phyloP scores from a whole-genome alignment of 2,797 vertebrate species.

The Phataginus tricuspis region DNA sequence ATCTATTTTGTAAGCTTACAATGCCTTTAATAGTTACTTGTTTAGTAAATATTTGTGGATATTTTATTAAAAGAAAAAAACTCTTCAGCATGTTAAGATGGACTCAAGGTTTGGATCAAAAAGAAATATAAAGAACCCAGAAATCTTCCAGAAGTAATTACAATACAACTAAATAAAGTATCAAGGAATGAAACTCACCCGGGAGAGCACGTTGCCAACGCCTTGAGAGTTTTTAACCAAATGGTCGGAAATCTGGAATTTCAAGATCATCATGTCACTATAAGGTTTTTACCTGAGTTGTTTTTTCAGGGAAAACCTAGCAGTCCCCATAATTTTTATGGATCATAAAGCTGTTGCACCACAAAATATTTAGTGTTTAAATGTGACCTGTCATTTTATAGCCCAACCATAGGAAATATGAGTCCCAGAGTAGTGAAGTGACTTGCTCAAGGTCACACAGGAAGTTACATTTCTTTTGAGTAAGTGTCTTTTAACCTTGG shows the following conservation, averaged over 20 bases:
- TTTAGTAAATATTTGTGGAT: neutral
- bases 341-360: neutral
- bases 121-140: neutral
- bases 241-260: constrained; percentile 79
- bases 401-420: neutral
- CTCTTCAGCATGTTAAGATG: neutral
- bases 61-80: neutral
- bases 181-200: constrained; percentile 63
- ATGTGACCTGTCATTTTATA: neutral
- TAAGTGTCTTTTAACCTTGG: neutral
- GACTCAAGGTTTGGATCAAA: neutral
- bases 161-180: neutral
- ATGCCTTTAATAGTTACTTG: neutral
- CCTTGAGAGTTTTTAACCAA: constrained; percentile 70
- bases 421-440: neutral
- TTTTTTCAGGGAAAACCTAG: neutral
- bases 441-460: neutral
- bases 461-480: neutral
- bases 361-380: neutral
- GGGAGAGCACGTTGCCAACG: constrained; percentile 74
- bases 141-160: neutral
- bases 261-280: neutral
- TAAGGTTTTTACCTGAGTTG: constrained; percentile 3
- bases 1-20: neutral
- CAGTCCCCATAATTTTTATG: constrained; percentile 39